These are phyloP conservation scores for Watsonalla binaria DNA, from an alignment of 2,888 invertebrate species.

Conservation along the genomic window DNA sequence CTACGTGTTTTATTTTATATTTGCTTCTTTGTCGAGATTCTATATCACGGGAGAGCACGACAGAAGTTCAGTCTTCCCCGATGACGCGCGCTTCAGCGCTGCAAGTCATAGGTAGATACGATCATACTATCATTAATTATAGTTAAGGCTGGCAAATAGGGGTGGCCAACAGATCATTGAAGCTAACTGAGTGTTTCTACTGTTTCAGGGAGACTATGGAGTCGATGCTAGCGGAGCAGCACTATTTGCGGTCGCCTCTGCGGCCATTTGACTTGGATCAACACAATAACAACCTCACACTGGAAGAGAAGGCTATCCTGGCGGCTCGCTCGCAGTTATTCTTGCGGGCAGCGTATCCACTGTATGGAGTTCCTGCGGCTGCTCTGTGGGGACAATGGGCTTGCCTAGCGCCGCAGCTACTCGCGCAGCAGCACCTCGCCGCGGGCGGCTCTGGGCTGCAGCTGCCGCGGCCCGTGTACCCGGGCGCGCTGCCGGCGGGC, in stretches of 20 bases:
- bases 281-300: constrained; percentile 83
- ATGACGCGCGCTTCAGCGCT: constrained; percentile 74
- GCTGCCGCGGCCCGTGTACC: constrained; percentile 73
- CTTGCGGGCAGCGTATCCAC: constrained; percentile 83
- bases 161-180: not conserved
- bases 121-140: constrained; percentile 35
- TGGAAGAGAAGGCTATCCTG: constrained; percentile 87
- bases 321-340: constrained; percentile 88
- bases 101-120: constrained; percentile 74
- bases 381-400: constrained; percentile 87
- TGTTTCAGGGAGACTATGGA: constrained; percentile 92
- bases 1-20: constrained; percentile 61
- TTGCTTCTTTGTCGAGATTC: constrained; percentile 76
- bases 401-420: constrained; percentile 81
- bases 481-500: constrained; percentile 43
- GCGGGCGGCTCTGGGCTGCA: constrained; percentile 70
- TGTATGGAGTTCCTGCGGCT: constrained; percentile 74
- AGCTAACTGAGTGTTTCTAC: constrained; percentile 19
- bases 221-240: constrained; percentile 91
- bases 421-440: constrained; percentile 83
- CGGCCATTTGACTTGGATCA: constrained; percentile 86
- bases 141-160: constrained; percentile 1
- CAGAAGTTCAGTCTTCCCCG: constrained; percentile 72
- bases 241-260: constrained; percentile 87
- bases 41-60: constrained; percentile 78